Evolutionary conservation across 2,888 invertebrate genomes (phyloP).

Genomic region (Masnerella sp.): DNA sequence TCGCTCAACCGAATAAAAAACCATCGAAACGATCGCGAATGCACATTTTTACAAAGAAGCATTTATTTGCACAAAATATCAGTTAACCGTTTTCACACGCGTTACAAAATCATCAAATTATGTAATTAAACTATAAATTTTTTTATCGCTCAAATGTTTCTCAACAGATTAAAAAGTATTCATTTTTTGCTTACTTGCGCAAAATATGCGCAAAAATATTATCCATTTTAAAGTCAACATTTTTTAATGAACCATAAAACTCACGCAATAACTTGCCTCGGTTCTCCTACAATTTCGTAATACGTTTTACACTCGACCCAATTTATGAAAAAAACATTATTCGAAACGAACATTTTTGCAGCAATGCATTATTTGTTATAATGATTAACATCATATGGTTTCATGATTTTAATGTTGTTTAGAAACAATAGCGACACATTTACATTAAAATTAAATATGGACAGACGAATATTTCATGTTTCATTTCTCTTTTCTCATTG

Average conservation of each 20-base stretch:
- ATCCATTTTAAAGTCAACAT: conserved; percentile 33
- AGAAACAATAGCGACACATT: neutral
- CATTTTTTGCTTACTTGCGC: conserved; percentile 28
- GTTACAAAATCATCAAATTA: no score
- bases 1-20: no score
- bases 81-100: no score
- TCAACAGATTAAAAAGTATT: no score
- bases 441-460: conserved; percentile 1
- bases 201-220: conserved; percentile 37
- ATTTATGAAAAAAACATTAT: conserved; percentile 48
- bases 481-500: no score
- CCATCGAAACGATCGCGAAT: no score
- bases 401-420: conserved; percentile 11
- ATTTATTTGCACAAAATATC: no score
- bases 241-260: conserved; percentile 52
- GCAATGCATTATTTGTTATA: conserved; percentile 20
- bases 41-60: no score
- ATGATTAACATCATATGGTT: conserved; percentile 33
- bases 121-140: no score
- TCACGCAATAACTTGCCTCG: conserved; percentile 36
- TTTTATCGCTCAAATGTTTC: no score
- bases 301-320: conserved; percentile 40
- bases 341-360: conserved; percentile 35
- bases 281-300: conserved; percentile 45
- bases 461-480: no score